Evolutionary conservation across 2,797 vertebrate genomes (phyloP).

Genomic region (Sebastes hubbsi): DNA sequence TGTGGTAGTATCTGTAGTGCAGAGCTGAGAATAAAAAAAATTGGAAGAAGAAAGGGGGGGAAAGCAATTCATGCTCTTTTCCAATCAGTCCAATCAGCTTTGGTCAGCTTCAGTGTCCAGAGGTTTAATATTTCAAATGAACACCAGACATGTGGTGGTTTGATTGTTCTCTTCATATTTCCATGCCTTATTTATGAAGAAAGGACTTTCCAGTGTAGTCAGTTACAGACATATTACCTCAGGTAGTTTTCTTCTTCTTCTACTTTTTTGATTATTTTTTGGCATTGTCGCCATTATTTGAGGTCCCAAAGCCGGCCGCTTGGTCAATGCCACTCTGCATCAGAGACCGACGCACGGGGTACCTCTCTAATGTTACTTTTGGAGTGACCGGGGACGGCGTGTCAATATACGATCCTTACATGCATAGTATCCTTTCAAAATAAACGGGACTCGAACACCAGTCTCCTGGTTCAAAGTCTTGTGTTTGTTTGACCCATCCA

Average conservation of each 20-base stretch:
- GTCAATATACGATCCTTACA: too few relatives aligned
- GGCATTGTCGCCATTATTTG: neutral
- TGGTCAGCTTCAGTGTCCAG: conserved; percentile 42
- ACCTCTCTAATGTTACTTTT: too few relatives aligned
- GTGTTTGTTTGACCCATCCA: too few relatives aligned
- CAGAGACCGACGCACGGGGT: too few relatives aligned
- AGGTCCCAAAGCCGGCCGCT: neutral
- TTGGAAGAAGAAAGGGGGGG: neutral
- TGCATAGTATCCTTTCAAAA: too few relatives aligned
- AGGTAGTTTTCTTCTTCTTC: neutral
- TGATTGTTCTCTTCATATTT: conserved; percentile 17
- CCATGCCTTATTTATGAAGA: neutral
- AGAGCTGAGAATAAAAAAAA: neutral
- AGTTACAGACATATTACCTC: neutral
- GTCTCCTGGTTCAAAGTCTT: too few relatives aligned
- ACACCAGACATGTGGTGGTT: conserved; percentile 30
- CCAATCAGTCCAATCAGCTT: conserved; percentile 60
- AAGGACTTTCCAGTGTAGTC: conserved; percentile 3
- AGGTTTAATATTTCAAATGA: conserved; percentile 48
- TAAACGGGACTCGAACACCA: too few relatives aligned
- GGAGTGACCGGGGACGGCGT: rapidly evolving
- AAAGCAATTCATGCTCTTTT: conserved; percentile 27
- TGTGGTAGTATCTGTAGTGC: conserved; percentile 3
- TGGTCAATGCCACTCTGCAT: too few relatives aligned
- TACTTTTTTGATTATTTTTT: neutral